These are phyloP conservation scores for Hypsibius dujardini DNA, from an alignment of 1,140 invertebrate species.

Conservation along the genomic window DNA sequence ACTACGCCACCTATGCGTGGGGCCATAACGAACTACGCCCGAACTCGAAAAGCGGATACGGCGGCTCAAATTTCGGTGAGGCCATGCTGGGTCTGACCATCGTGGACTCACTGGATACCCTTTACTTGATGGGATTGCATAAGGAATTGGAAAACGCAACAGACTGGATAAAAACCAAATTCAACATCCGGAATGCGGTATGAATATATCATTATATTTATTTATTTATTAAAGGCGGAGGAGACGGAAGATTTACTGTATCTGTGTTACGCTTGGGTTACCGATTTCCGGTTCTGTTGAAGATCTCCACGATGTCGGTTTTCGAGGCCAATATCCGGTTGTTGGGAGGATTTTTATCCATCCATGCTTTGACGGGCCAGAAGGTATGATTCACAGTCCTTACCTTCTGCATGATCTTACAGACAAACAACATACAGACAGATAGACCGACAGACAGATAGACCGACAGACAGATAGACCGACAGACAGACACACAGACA, in stretches of 20 bases:
- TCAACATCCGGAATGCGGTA: constrained; percentile 60
- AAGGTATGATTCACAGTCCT: constrained; percentile 31
- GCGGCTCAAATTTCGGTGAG: constrained; percentile 76
- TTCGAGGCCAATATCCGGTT: constrained; percentile 98
- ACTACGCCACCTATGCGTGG: constrained; percentile 88
- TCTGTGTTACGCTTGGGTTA: not conserved
- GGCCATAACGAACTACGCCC: constrained; percentile 91
- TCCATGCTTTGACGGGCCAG: constrained; percentile 84
- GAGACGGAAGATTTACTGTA: not conserved
- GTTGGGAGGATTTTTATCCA: constrained; percentile 78
- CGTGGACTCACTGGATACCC: constrained; percentile 84
- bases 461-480: too few relatives aligned
- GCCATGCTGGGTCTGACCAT: constrained; percentile 79
- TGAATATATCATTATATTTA: not conserved
- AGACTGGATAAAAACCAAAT: constrained; percentile 76
- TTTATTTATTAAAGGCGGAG: too few relatives aligned
- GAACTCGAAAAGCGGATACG: constrained; percentile 63
- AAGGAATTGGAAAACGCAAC: constrained; percentile 78
- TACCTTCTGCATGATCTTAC: constrained; percentile 3
- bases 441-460: too few relatives aligned
- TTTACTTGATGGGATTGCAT: constrained; percentile 88
- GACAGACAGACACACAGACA: too few relatives aligned
- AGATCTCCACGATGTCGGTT: constrained; percentile 78
- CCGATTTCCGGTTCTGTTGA: constrained; percentile 29
- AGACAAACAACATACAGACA: too few relatives aligned